A percentile compares a stretch with the other conserved stretches of the same genome.
Evolutionary conservation across 2,888 invertebrate species (phyloP).

Genomic region (Drosophila antonietae): DNA sequence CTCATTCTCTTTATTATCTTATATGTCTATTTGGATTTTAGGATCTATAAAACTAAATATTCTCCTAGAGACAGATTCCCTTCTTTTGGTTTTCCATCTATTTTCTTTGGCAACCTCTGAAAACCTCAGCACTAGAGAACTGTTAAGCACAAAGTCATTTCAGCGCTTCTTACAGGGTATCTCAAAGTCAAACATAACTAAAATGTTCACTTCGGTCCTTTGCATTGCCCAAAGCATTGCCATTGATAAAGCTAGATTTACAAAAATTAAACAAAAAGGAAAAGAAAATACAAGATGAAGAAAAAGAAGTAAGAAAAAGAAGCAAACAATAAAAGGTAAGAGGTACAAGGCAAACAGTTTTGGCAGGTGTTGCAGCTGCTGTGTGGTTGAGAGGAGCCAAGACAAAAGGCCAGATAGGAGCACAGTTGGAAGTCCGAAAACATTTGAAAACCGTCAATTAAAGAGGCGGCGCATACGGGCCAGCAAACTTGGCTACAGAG

Average conservation of each 20-base stretch:
- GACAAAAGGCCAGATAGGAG: constrained; percentile 37
- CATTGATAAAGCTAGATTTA: constrained; percentile 5
- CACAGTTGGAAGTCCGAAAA: constrained; percentile 13
- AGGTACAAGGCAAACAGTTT: constrained; percentile 24
- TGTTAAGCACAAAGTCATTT: neutral
- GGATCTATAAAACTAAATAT: no score
- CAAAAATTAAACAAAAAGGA: neutral
- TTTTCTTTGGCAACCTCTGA: neutral
- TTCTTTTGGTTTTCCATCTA: no score
- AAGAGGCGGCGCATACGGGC: constrained; percentile 17
- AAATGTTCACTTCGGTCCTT: neutral
- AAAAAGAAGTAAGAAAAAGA: neutral
- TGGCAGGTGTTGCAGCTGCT: constrained; percentile 37
- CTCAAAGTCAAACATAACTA: neutral
- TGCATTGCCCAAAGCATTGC: constrained; percentile 1
- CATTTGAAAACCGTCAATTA: constrained; percentile 48
- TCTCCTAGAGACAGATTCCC: no score
- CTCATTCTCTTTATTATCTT: no score
- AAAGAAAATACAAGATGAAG: neutral
- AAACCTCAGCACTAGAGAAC: neutral
- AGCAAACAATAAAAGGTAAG: constrained; percentile 7
- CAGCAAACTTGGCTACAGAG: constrained; percentile 3
- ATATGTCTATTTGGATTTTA: no score
- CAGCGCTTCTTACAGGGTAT: neutral
- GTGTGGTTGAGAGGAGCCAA: constrained; percentile 25